Base-by-base conservation (phyloP, 2,797 vertebrate genomes). In the Cheirogaleus major region DNA sequence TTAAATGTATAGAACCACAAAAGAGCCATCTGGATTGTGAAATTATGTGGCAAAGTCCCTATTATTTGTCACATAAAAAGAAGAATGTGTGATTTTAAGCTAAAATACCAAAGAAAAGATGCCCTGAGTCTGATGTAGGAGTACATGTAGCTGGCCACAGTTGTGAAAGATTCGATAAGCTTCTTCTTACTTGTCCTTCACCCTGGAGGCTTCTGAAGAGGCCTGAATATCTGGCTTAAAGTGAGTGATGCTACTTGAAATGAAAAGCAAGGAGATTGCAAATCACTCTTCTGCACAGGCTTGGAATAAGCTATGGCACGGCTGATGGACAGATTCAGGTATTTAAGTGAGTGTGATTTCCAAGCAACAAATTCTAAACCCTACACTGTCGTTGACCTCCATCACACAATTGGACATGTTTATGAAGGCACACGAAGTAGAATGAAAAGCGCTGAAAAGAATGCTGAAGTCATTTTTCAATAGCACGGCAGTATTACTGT, bases 171-270 rank as follows among this genome's bases (percentile, higher is more conserved):
- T 90, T 90, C 7, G 57, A 96, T 92, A 87, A 97, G 94, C 84
- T 96, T 91, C 94, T 95, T 94, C 93, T 91, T 97, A 83, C 87
- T 93, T 95, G 87, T 97, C 97, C 97, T 97, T 97, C 94, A 95
- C 97, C 96, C 88, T 88, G 65, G 87, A 93, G 90, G 84, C 92
- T 96, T 96, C 92, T 97, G 93, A 98, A 98, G 97, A 97, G 95
- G 94, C 87, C 85, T 91, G 93, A 92, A 63, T 96, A 95, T 95
- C 95, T 96, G 96, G 86, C 97, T 97, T 97, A 95, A 95, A 97
- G 92, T 96, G 95, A 98, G 96, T 92, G 96, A 96, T 87, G 87
- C 96, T 96, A 95, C 96, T 98, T 97, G 97, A 98, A 97, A 97
- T 96, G 93, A 98, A 97, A 98, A 97, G 97, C 89, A 88, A 97